Percentiles rank a stretch among this genome's conserved stretches.
These are phyloP conservation scores for Polylopha cassiicola DNA, from an alignment of 2,888 invertebrate genomes.

Conservation along the genomic window DNA sequence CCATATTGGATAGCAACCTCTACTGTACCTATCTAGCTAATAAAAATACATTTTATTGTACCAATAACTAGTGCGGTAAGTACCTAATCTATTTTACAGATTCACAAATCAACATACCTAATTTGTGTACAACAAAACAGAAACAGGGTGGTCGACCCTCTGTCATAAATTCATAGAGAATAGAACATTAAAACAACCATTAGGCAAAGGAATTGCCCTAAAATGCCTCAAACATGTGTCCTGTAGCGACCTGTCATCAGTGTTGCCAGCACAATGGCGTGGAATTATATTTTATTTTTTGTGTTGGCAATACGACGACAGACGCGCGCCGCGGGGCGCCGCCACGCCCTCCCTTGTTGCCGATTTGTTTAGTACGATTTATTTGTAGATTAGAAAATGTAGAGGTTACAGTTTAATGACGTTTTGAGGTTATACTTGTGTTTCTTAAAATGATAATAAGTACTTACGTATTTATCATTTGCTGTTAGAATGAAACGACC, in stretches of 20 bases:
- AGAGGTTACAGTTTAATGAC: slow-evolving; percentile 25
- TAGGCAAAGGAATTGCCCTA: slow-evolving; percentile 70
- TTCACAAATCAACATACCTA: too few relatives aligned
- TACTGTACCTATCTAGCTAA: too few relatives aligned
- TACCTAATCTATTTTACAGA: too few relatives aligned
- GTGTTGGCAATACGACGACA: slow-evolving; percentile 72
- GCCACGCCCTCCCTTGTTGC: slow-evolving; percentile 68
- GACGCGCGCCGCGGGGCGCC: slow-evolving; percentile 69
- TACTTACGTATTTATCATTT: too few relatives aligned
- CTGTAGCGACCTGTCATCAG: slow-evolving; percentile 74
- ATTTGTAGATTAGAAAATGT: slow-evolving; percentile 46
- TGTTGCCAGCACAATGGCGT: slow-evolving; percentile 65
- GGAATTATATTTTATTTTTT: slow-evolving; percentile 68
- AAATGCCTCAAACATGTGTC: slow-evolving; percentile 75
- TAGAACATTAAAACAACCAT: slow-evolving; percentile 74
- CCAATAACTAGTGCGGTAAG: too few relatives aligned
- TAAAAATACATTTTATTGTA: too few relatives aligned
- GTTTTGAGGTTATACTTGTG: too few relatives aligned
- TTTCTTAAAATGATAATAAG: too few relatives aligned
- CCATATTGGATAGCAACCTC: too few relatives aligned
- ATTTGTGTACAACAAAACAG: slow-evolving; percentile 47
- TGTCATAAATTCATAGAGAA: slow-evolving; percentile 61
- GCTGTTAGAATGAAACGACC: too few relatives aligned
- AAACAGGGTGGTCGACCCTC: slow-evolving; percentile 49
- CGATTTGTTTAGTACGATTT: slow-evolving; percentile 69